Evolutionary conservation across 2,113 vertebrate species (phyloP).

Genomic region (Eptesicus fuscus): DNA sequence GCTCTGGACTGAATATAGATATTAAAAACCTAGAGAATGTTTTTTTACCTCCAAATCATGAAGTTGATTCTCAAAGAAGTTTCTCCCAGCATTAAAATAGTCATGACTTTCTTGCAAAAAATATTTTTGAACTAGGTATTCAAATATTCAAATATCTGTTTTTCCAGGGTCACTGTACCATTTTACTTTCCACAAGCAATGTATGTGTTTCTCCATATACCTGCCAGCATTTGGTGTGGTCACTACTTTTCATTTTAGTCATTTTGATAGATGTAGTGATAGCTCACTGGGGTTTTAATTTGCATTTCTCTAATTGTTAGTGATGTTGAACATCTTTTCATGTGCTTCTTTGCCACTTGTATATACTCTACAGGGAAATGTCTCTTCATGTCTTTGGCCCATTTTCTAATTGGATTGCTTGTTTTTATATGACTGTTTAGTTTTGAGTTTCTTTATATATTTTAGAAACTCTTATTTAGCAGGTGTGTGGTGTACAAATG

Average conservation of each 20-base stretch:
- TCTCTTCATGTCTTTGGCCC: neutral
- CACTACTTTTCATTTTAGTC: neutral
- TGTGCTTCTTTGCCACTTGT: neutral
- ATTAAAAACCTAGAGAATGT: neutral
- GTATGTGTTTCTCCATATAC: neutral
- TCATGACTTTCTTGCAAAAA: neutral
- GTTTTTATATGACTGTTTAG: neutral
- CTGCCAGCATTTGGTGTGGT: neutral
- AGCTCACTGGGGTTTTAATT: neutral
- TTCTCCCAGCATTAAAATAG: neutral
- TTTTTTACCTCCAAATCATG: neutral
- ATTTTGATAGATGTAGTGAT: neutral
- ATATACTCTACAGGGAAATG: neutral
- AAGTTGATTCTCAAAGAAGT: neutral
- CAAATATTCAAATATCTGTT: conserved; percentile 29
- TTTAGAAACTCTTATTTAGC: neutral
- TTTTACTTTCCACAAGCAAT: neutral
- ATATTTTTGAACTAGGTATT: conserved; percentile 39
- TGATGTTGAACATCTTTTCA: neutral
- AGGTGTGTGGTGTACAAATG: neutral
- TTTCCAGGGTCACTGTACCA: neutral
- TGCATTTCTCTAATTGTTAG: neutral
- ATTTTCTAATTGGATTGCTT: neutral
- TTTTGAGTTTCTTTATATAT: neutral
- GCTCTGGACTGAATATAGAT: neutral